Evolutionary conservation across 1,140 invertebrate species (phyloP), one percentile per base, ranked within the genome.

Genomic region (Scaptomyza montana): DNA sequence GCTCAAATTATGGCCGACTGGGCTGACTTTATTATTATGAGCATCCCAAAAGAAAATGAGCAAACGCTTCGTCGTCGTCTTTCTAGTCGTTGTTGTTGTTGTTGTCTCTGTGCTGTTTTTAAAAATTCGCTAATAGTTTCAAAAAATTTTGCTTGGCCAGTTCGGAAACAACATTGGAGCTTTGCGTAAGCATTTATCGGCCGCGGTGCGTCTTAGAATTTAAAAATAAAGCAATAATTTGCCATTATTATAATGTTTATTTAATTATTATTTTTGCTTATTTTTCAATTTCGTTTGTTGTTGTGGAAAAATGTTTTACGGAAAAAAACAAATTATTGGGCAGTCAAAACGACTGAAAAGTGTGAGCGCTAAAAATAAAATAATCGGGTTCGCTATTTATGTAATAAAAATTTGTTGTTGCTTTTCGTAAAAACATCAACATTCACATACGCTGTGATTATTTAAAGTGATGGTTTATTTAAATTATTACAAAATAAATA

Each of bases 291-390:
- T 54, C 54, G 63, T 46, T 71, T 74, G 72, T 78, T 76, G 78
- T 76, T 79, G 43, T 60, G 16, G 51, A 79, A 47, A 25, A 39
- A 62, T 70, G 66, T 57, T 57, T 69, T 39, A 70, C 33, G 59
- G 53, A 28, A 64, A 39, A 50, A 73, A 68, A 33, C 41, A 59
- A 86, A 86, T 87, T 86, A 86, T 86, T 80, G 81, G 78, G 67
- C 63, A 67, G 62, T 8, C 72, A 70, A 59, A 66, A 84, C 70
- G 56, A 78, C 60, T 61, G 78, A 89, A 70, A 70, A 72, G 65
- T 87, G 72, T 63, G 89, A 86, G 89, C 78, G 74, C 89, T 91
- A 91, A 91, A 91, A 91, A 91, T 91, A 91, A 91, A 80, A 79
- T 74, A 77, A 80, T 87, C 81, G 89, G 89, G 90, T 91, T 82